Evolutionary conservation across 2,113 vertebrate species (phyloP), one percentile per base, ranked within the genome.

Genomic region (Atherinomorus stipes): DNA sequence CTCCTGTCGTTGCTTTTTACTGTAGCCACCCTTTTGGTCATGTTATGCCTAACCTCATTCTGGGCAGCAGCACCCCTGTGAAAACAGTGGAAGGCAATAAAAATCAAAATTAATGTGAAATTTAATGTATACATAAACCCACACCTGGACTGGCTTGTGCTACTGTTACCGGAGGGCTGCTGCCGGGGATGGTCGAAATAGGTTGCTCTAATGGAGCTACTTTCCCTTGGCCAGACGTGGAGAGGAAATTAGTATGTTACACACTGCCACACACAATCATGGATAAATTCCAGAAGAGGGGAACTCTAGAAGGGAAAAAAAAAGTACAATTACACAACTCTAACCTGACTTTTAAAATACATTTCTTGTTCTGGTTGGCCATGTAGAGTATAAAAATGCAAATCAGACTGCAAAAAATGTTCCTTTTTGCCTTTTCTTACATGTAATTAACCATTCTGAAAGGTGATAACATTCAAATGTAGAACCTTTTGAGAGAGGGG

Each of bases 101-200:
- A 89, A 85, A 70, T 67, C 72, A 11, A 81, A 87, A 85, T 87
- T 86, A 84, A 89, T 89, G 84, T 77, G 65, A 72, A 81, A 62
- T 88, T 90, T 91, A 89, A 83, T 86, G 89, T 81, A 79, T 74
- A 76, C 81, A 89, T 91, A 90, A 90, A 91, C 54, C 40, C 78
- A 84, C 90, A 92, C 83, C 90, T 91, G 91, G 86, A 74, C 80
- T 49, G 45, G 64, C 76, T 70, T 58, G 50, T 22, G 59, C 31
- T 71, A 44, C 76, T 70, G 70, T 71, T 64, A 44, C 64, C 64
- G 45, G 51, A 76, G 52, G 66, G 37, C 23, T 75, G 78, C 60
- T 45, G 11, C 22, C 25, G 64, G 51, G 53, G 12, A 56, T 26
- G 45, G 21, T 65, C 37, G 40, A 22, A 56, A 63, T 65, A 11